These are phyloP conservation scores for Coelopa frigida DNA, from an alignment of 1,140 invertebrate species.

Conservation along the genomic window DNA sequence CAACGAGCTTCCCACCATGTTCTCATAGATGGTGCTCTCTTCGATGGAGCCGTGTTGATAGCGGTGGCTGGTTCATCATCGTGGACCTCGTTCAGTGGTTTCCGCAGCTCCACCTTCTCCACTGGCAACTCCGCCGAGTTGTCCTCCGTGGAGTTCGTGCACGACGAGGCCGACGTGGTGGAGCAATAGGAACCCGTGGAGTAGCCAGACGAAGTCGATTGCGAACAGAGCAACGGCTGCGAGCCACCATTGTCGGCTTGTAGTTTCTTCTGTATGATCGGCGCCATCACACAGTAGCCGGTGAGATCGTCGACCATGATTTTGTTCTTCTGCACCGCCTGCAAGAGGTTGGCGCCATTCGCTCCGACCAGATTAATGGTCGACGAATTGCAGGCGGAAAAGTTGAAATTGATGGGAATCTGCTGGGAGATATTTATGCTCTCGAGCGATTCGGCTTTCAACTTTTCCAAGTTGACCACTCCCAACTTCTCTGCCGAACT, in stretches of 20 bases:
- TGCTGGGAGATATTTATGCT: conserved; percentile 38
- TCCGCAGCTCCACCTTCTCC: background rate
- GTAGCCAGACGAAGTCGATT: conserved; percentile 36
- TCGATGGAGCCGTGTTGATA: conserved; percentile 11
- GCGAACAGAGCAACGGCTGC: conserved; percentile 24
- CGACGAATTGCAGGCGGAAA: conserved; percentile 37
- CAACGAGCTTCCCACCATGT: conserved; percentile 19
- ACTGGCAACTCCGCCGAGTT: too few relatives aligned
- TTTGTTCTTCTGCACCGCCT: conserved; percentile 17
- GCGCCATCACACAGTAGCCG: conserved; percentile 42
- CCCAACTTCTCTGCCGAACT: background rate
- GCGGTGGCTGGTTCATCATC: background rate
- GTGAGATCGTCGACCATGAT: conserved; percentile 35
- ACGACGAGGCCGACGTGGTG: conserved; percentile 25
- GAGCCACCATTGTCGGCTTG: conserved; percentile 16
- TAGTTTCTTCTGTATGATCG: conserved; percentile 24
- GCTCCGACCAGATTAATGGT: conserved; percentile 39
- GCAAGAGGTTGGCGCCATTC: conserved; percentile 23
- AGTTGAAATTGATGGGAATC: conserved; percentile 38
- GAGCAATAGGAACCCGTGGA: conserved; percentile 35
- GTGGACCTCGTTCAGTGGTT: conserved; percentile 1
- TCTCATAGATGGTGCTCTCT: conserved; percentile 33
- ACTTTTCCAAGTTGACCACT: conserved; percentile 3
- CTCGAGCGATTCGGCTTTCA: conserved; percentile 25
- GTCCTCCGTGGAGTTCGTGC: conserved; percentile 12